A percentile compares a stretch with the other conserved stretches of the same genome.
Evolutionary conservation across 2,797 vertebrate genomes (phyloP).

Genomic region (Prionace glauca): DNA sequence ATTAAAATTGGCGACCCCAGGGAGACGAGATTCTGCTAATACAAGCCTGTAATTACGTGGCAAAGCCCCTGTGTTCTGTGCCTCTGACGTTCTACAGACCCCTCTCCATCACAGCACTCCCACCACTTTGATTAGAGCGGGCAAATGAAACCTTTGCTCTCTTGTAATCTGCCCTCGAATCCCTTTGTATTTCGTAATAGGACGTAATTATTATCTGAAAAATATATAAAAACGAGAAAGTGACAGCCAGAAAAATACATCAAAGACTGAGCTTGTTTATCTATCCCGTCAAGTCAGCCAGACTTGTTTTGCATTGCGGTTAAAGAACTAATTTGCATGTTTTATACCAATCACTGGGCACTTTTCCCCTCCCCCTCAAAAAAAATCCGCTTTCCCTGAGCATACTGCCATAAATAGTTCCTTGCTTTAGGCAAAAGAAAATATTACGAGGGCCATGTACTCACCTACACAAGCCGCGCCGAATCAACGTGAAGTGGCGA

Average conservation of each 20-base stretch:
- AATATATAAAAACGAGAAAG: constrained; percentile 45
- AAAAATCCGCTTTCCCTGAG: constrained; percentile 5
- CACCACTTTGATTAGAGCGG: constrained; percentile 52
- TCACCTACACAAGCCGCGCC: constrained; percentile 30
- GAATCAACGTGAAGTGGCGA: constrained; percentile 14
- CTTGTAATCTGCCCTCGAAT: constrained; percentile 44
- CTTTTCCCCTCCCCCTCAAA: neutral
- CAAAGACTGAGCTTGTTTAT: constrained; percentile 49
- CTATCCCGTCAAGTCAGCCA: constrained; percentile 48
- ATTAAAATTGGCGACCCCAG: constrained; percentile 62
- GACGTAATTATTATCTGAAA: constrained; percentile 50
- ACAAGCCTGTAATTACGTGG: constrained; percentile 78
- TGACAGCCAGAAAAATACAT: constrained; percentile 46
- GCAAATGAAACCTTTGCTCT: constrained; percentile 50
- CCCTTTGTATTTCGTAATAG: constrained; percentile 45
- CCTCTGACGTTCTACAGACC: constrained; percentile 71
- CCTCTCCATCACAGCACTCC: constrained; percentile 51
- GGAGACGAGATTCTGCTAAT: constrained; percentile 64
- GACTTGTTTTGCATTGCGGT: constrained; percentile 50
- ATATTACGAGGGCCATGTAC: constrained; percentile 33
- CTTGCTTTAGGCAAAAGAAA: constrained; percentile 40
- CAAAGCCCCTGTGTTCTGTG: constrained; percentile 61
- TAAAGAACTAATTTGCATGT: constrained; percentile 52
- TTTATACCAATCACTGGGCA: constrained; percentile 43
- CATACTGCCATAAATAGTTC: constrained; percentile 22